phyloP scores from a whole-genome alignment of 1,140 invertebrate genomes.

The Drosophila athabasca region DNA sequence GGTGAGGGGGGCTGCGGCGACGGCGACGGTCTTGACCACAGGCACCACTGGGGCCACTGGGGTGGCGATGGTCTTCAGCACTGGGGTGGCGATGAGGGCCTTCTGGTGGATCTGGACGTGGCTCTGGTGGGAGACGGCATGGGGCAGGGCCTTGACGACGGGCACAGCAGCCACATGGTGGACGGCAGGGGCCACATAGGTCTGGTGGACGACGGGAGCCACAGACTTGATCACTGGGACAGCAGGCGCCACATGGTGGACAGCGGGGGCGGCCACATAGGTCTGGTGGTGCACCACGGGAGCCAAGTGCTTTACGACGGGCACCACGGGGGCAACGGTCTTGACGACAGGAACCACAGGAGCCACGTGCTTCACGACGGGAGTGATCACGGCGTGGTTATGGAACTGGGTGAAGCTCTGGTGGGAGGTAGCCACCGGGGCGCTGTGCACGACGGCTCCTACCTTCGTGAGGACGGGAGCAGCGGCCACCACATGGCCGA shows the following conservation, averaged over 20 bases:
- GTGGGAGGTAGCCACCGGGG: conserved; percentile 83
- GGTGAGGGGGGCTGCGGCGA: conserved; percentile 51
- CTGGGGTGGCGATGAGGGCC: conserved; percentile 50
- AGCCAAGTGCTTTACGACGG: conserved; percentile 6
- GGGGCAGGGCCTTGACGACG: conserved; percentile 59
- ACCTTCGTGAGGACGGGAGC: conserved; percentile 67
- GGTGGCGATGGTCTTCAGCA: conserved; percentile 52
- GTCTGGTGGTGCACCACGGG: conserved; percentile 53
- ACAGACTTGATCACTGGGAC: conserved; percentile 41
- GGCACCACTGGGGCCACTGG: conserved; percentile 46
- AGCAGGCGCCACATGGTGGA: conserved; percentile 45
- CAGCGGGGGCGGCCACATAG: conserved; percentile 52
- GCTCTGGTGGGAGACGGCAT: conserved; percentile 84
- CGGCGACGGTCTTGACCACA: conserved; percentile 39
- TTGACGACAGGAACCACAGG: conserved; percentile 68
- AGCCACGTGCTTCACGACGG: conserved; percentile 60
- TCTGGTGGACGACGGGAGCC: conserved; percentile 51
- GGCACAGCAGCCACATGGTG: conserved; percentile 66
- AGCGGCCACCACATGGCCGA: conserved; percentile 29
- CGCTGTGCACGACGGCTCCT: conserved; percentile 58
- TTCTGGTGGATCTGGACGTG: conserved; percentile 80
- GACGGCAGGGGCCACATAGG: conserved; percentile 69
- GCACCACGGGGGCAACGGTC: conserved; percentile 65
- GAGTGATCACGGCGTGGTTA: conserved; percentile 66
- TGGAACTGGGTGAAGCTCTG: conserved; percentile 83